phyloP scores from a whole-genome alignment of 2,113 vertebrate genomes.

The Tympanuchus pallidicinctus region DNA sequence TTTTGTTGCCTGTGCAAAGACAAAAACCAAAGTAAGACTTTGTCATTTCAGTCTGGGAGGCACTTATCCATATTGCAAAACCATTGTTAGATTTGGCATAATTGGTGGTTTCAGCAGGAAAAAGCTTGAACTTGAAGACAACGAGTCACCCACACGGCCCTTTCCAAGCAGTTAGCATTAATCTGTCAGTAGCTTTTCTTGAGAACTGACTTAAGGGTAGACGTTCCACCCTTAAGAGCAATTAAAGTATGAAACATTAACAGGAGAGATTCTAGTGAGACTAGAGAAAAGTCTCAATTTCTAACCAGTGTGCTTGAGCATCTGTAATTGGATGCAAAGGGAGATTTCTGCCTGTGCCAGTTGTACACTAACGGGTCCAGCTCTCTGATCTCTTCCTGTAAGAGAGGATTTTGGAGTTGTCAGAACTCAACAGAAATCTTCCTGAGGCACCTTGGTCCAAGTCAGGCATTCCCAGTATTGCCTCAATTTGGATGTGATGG shows the following conservation, averaged over 20 bases:
- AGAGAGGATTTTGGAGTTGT: background rate
- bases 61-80: background rate
- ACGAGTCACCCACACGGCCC: background rate
- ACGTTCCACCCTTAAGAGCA: background rate
- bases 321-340: background rate
- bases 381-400: background rate
- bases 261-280: background rate
- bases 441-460: background rate
- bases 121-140: background rate
- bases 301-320: background rate
- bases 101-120: slow-evolving; percentile 11
- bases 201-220: background rate
- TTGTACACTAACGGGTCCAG: background rate
- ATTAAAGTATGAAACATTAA: background rate
- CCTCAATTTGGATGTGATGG: background rate
- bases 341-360: background rate
- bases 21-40: background rate
- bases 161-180: background rate
- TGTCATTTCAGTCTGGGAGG: background rate
- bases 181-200: background rate
- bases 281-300: background rate
- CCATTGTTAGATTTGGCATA: background rate
- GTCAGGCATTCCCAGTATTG: background rate
- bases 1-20: background rate
- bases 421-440: background rate